phyloP scores from a whole-genome alignment of 2,113 vertebrate species.

The Platichthys stellatus region DNA sequence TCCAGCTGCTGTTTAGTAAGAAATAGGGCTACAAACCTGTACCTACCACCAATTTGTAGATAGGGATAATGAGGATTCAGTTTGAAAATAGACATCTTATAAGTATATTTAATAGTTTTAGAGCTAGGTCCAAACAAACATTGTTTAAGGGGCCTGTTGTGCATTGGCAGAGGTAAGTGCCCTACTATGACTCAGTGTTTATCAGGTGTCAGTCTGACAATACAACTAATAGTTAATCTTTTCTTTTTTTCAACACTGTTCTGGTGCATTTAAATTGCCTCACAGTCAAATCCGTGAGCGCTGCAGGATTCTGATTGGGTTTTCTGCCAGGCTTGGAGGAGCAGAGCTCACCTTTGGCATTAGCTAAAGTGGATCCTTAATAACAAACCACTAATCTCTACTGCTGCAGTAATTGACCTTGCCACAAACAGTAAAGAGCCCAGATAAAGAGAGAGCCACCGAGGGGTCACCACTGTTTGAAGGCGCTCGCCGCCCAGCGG shows the following conservation, averaged over 20 bases:
- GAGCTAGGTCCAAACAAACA: too few species aligned
- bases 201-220: too few species aligned
- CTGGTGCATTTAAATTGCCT: not conserved
- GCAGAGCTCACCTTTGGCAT: slow-evolving; percentile 32
- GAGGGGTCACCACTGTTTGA: slow-evolving; percentile 69
- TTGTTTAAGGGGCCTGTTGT: too few species aligned
- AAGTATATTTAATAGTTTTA: too few species aligned
- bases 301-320: slow-evolving; percentile 1
- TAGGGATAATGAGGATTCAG: too few species aligned
- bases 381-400: slow-evolving; percentile 41
- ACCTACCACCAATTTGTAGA: too few species aligned
- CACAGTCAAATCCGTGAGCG: not conserved
- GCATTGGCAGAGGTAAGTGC: too few species aligned
- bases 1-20: too few species aligned
- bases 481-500: slow-evolving; percentile 38
- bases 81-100: too few species aligned
- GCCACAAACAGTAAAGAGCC: slow-evolving; percentile 40
- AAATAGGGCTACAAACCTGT: too few species aligned
- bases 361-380: slow-evolving; percentile 21
- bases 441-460: slow-evolving; percentile 58
- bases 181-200: too few species aligned
- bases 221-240: too few species aligned
- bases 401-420: not conserved
- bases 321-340: not conserved
- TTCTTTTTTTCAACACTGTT: not conserved